phyloP scores from a whole-genome alignment of 2,888 invertebrate genomes.

The Lasioglossum vierecki region DNA sequence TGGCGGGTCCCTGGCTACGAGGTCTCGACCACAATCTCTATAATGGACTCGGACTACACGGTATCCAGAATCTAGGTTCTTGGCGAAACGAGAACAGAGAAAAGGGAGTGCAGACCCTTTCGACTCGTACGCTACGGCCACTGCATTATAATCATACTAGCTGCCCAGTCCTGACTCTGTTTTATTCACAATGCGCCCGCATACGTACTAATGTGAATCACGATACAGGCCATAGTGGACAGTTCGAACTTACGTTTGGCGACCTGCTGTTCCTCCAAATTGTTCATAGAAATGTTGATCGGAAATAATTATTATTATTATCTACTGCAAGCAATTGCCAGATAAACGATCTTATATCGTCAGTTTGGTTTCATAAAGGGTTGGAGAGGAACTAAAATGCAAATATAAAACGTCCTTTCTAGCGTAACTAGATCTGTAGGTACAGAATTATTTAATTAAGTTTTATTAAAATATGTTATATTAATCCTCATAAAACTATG shows the following conservation, averaged over 20 bases:
- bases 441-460: too few relatives aligned
- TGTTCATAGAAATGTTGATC: background rate
- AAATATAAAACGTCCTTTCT: background rate
- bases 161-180: slow-evolving; percentile 51
- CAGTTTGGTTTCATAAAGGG: too few relatives aligned
- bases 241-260: background rate
- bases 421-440: too few relatives aligned
- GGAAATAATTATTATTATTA: background rate
- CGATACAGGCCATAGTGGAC: slow-evolving; percentile 25
- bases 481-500: background rate
- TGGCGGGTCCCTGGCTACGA: slow-evolving; percentile 63
- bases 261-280: background rate
- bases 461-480: too few relatives aligned
- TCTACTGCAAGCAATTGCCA: background rate
- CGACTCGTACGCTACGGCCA: slow-evolving; percentile 61
- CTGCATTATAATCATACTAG: slow-evolving; percentile 69
- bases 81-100: slow-evolving; percentile 57
- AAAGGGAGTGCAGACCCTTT: slow-evolving; percentile 61
- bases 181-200: slow-evolving; percentile 69
- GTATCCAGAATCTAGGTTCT: slow-evolving; percentile 73
- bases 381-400: background rate
- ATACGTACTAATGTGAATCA: slow-evolving; percentile 58
- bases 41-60: slow-evolving; percentile 82
- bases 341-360: too few relatives aligned
- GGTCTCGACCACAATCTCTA: slow-evolving; percentile 82